Percentiles rank a stretch among this genome's conserved stretches.
Evolutionary conservation across 2,888 invertebrate species (phyloP).

Genomic region (Amiota communis): DNA sequence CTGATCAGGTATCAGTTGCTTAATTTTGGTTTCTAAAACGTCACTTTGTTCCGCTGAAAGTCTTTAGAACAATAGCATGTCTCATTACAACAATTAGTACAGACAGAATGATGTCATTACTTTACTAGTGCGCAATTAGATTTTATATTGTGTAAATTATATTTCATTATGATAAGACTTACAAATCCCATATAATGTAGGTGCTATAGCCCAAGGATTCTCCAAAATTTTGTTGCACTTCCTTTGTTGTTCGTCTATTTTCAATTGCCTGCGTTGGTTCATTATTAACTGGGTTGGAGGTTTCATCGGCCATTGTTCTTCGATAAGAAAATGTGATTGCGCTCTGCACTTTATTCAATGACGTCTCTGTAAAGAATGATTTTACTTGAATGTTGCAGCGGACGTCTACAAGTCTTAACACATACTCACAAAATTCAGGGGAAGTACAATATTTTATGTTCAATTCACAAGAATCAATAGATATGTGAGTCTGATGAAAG

Average conservation of each 20-base stretch:
- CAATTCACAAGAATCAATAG: not conserved
- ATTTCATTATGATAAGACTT: slow-evolving; percentile 40
- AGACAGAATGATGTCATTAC: not conserved
- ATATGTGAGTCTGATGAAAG: too few relatives aligned
- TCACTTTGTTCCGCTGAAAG: slow-evolving; percentile 43
- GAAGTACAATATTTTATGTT: not conserved
- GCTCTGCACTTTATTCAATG: too few relatives aligned
- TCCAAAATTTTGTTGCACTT: slow-evolving; percentile 63
- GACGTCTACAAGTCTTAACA: not conserved
- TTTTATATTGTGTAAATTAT: slow-evolving; percentile 12
- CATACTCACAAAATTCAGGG: not conserved
- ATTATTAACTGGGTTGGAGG: not conserved
- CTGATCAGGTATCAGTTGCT: slow-evolving; percentile 48
- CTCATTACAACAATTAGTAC: not conserved
- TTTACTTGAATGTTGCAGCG: not conserved
- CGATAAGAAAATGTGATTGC: too few relatives aligned
- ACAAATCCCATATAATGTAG: slow-evolving; percentile 64
- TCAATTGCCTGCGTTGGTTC: not conserved
- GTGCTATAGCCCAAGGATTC: slow-evolving; percentile 53
- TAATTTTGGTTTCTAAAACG: slow-evolving; percentile 52
- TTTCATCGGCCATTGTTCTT: slow-evolving; percentile 26
- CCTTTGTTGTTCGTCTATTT: slow-evolving; percentile 40
- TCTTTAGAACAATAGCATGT: slow-evolving; percentile 43
- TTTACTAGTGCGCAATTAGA: slow-evolving; percentile 40
- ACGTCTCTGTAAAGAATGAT: not conserved